Base-by-base conservation (phyloP, 1,140 invertebrate genomes). In the Leptinotarsa undecemlineata region DNA sequence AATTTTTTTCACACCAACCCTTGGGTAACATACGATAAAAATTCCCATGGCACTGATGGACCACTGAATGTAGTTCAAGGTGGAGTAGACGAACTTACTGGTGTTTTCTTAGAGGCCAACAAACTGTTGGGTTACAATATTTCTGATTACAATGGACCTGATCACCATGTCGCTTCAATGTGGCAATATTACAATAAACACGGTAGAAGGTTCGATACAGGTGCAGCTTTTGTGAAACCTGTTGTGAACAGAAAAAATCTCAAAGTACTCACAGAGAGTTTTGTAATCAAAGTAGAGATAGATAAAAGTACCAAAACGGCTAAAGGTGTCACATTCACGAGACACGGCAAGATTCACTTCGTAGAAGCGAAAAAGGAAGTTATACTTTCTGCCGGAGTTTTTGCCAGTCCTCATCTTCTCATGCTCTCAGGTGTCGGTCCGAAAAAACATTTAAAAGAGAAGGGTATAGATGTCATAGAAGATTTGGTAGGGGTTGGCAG, bases 401-500 rank as follows among this genome's bases (percentile, higher is more conserved):
- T 87, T 1, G 84, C 83, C 62, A 83, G 86, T 4, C 86, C 88
- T 1, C 85, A 88, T 74, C 74, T 91, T 5, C 83, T 91, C 11
- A 87, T 91, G 86, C 79, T 90, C 3, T 89, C 88, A 42, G 90
- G 90, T 14, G 84, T 91, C 20, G 89, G 90, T 67, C 86, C 89
- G 0, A 81, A 80, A 74, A 78, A 85, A 13, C 85, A 90, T 75
- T 81, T 90, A 1, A 68, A 84, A 71, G 51, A 82, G 42, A 64
- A 85, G 2, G 78, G 86, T 1, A 85, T 90, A 60, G 21, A 79
- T 0, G 74, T 88, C 0, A 68, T 87, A 0, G 23, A 79, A 2
- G 86, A 91, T 42, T 81, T 92, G 0, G 15, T 19, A 57, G 88
- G 90, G 0, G 90, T 93, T 0, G 92, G 95, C 0, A 87, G 92